Base-by-base conservation (phyloP, 2,113 vertebrate genomes). In the Zosterops lateralis region DNA sequence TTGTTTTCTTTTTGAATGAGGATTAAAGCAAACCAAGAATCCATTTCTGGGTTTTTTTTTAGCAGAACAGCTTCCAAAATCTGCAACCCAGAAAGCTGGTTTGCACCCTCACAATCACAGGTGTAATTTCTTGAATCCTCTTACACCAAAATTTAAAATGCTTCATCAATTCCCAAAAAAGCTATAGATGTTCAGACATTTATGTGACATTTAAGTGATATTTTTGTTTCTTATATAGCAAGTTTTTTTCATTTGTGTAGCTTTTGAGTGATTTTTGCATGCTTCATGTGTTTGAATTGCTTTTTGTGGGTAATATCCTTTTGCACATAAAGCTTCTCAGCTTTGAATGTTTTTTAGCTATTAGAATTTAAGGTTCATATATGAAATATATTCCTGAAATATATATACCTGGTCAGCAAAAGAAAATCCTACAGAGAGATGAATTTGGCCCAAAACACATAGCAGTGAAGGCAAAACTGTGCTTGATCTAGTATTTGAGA, bases 151-250 rank as follows among this genome's bases (percentile, higher is more conserved):
- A 74, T 57, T 51, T 60, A 58, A 95, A 88, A 93, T 60, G 64
- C 51, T 83, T 87, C 66, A 86, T 67, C 57, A 66, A 51, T 66
- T 91, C 34, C 32, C 36, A 72, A 32, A 28, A 89, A 84, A 77
- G 24, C 29, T 72, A 5, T 54, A 65, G 42, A 32, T 48, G 76
- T 34, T 72, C 45, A 87, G 58, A 47, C 13, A 88, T 70, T 92
- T 82, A 82, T 51, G 79, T 13, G 54, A 22, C 42, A 17, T 78
- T 84, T 87, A 61, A 87, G 44, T 14, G 28, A 92, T 66, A 21
- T 66, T 93, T 95, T 88, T 80, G 83, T 85, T 91, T 93, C 80
- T 79, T 72, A 57, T 40, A 17, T 17, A 74, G 34, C 64, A 80
- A 47, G 25, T 21, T 95, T 91, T 83, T 5, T 0, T 76, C 47